Percentiles rank a stretch among this genome's conserved stretches.
These are phyloP conservation scores for Silvanus unidentatus DNA, from an alignment of 2,888 invertebrate species.

Conservation along the genomic window DNA sequence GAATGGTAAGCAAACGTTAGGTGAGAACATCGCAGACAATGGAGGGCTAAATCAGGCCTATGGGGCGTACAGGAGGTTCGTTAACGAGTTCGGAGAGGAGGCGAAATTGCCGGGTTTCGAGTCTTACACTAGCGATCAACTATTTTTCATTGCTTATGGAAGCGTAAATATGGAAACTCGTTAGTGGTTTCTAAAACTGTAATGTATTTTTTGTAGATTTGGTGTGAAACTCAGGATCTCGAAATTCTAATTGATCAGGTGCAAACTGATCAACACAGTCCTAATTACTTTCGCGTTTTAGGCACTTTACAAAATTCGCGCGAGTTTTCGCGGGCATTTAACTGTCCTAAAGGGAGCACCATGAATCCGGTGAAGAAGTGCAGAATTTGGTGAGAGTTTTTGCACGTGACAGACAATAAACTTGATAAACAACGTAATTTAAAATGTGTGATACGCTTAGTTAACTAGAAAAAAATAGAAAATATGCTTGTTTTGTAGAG, in stretches of 20 bases:
- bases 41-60: constrained; percentile 73
- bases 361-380: constrained; percentile 55
- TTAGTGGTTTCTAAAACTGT: background rate
- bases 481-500: too few relatives aligned
- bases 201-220: constrained; percentile 63
- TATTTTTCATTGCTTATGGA: constrained; percentile 76
- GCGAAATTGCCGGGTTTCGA: constrained; percentile 68
- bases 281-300: constrained; percentile 61
- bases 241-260: constrained; percentile 59
- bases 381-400: constrained; percentile 47
- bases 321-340: constrained; percentile 64
- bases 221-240: constrained; percentile 73
- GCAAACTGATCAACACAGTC: constrained; percentile 65
- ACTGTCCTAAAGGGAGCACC: constrained; percentile 49
- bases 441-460: background rate
- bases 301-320: constrained; percentile 67
- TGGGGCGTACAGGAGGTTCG: constrained; percentile 59
- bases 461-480: too few relatives aligned
- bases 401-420: too few relatives aligned
- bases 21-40: constrained; percentile 80
- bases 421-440: too few relatives aligned
- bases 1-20: constrained; percentile 68
- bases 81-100: constrained; percentile 55
- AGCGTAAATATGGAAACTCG: constrained; percentile 58
- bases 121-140: constrained; percentile 62